Conservation (phyloP, 2,113 vertebrate species). For the Prunella himalayana region DNA sequence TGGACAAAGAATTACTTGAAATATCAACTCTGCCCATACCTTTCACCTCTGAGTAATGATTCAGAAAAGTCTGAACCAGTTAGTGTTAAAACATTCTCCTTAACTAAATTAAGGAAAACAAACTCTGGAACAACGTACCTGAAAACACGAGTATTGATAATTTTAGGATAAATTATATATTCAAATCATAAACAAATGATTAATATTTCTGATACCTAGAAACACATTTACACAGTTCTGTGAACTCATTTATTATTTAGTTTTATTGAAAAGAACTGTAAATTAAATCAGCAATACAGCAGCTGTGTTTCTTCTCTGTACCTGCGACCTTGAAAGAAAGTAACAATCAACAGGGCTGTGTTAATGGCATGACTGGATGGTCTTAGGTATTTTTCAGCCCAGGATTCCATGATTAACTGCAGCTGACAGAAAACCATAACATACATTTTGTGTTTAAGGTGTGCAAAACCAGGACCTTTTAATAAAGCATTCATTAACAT, state of each 20-base stretch:
- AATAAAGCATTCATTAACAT: not conserved
- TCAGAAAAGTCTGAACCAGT: not conserved
- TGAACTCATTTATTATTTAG: not conserved
- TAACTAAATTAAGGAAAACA: not conserved
- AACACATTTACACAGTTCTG: not conserved
- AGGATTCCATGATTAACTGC: not conserved
- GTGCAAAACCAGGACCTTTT: not conserved
- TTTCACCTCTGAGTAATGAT: not conserved
- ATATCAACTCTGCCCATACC: not conserved
- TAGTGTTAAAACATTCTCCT: not conserved
- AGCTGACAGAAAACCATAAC: not conserved
- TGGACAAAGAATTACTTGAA: not conserved
- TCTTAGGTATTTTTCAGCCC: not conserved
- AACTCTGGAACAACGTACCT: not conserved
- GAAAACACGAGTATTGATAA: not conserved
- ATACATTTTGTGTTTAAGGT: not conserved
- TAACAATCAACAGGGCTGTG: not conserved
- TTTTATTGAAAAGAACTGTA: not conserved
- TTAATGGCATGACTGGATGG: not conserved
- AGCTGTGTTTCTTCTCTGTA: not conserved
- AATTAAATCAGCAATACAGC: not conserved
- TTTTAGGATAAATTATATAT: not conserved
- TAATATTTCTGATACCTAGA: not conserved
- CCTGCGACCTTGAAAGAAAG: not conserved
- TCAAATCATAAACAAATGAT: not conserved